These are phyloP conservation scores for Dendrocincla fuliginosa DNA, from an alignment of 2,797 vertebrate species.

Conservation along the genomic window DNA sequence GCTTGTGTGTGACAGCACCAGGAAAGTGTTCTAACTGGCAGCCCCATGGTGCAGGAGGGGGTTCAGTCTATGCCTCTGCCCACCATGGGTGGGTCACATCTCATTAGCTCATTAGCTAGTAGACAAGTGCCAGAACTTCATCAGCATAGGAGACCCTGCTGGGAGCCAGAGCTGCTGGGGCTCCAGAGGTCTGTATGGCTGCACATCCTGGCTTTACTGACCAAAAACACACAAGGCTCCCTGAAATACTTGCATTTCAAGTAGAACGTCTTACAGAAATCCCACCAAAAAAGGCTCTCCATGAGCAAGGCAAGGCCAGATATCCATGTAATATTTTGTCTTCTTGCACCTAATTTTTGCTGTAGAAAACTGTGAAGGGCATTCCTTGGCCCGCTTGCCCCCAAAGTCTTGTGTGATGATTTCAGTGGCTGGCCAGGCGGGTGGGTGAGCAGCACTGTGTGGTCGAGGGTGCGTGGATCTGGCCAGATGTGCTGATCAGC, in stretches of 20 bases:
- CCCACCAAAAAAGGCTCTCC: not conserved
- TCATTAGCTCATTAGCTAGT: not conserved
- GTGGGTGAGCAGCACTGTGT: not conserved
- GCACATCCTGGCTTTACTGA: not conserved
- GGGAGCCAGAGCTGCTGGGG: not conserved
- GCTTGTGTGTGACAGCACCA: not conserved
- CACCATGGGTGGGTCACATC: not conserved
- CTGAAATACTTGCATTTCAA: not conserved
- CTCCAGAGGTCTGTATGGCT: not conserved
- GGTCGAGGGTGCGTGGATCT: not conserved
- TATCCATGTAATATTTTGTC: not conserved
- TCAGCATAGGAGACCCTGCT: accelerated
- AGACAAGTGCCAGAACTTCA: not conserved
- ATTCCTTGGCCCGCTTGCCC: not conserved
- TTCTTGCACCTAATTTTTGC: not conserved
- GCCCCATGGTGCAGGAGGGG: not conserved
- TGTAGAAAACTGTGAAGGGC: not conserved
- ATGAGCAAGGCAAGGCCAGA: not conserved
- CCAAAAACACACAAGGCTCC: not conserved
- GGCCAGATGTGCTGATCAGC: not conserved
- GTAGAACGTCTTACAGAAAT: not conserved
- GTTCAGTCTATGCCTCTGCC: not conserved
- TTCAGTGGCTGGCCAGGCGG: not conserved
- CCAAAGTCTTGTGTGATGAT: accelerated
- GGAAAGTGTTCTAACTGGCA: not conserved